Evolutionary conservation across 2,888 invertebrate species (phyloP).

Genomic region (Syritta pipiens): DNA sequence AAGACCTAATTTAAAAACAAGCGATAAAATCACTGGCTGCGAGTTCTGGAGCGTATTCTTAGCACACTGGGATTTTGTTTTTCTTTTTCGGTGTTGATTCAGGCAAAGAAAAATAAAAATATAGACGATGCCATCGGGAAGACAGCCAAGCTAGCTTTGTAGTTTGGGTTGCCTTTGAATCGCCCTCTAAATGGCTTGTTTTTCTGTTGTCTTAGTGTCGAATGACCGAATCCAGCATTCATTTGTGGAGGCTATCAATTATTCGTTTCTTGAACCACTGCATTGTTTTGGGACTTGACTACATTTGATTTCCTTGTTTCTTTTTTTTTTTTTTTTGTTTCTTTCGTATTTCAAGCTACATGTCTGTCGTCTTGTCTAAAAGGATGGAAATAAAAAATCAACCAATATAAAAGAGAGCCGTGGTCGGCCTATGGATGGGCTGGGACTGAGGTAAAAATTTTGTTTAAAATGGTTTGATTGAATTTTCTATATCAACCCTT

Average conservation of each 20-base stretch:
- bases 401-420: too few species aligned
- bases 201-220: constrained; percentile 15
- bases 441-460: too few species aligned
- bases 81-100: neutral
- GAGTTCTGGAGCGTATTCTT: neutral
- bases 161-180: constrained; percentile 24
- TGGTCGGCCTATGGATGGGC: too few species aligned
- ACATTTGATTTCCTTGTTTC: neutral
- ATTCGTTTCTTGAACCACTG: neutral
- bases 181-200: constrained; percentile 14
- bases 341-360: constrained; percentile 2
- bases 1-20: constrained; percentile 28
- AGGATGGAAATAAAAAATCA: too few species aligned
- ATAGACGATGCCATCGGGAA: neutral
- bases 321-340: constrained; percentile 1
- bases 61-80: neutral
- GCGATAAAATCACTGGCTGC: constrained; percentile 13
- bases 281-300: neutral
- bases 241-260: constrained; percentile 17
- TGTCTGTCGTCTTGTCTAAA: too few species aligned
- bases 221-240: constrained; percentile 5
- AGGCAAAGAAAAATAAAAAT: neutral
- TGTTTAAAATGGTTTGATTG: too few species aligned
- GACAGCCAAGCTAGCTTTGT: constrained; percentile 4
- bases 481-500: too few species aligned